Evolutionary conservation across 2,888 invertebrate species (phyloP), one percentile per base, ranked within the genome.

Genomic region (Euspilapteryx auroguttella): DNA sequence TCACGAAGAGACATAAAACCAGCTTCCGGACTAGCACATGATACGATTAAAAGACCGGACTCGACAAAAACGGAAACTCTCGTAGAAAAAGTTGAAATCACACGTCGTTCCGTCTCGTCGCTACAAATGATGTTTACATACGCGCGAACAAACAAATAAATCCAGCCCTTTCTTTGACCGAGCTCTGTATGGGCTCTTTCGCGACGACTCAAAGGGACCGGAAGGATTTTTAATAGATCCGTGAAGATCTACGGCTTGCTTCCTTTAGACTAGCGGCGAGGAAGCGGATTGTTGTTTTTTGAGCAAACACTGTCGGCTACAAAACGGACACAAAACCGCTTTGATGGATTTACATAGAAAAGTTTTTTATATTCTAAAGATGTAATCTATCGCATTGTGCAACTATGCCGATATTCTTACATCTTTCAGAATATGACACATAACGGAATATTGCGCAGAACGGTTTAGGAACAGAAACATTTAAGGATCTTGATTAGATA

Each of bases 81-180:
- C 38, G n/a, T n/a, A 55, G 52, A 64, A 58, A 57, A 57, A 49
- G 35, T 41, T 46, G 40, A 56, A 59, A 55, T 62, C 55, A 55
- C 53, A 54, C 48, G 48, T 41, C 41, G 49, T 44, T 44, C n/a
- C n/a, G n/a, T n/a, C n/a, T n/a, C n/a, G n/a, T n/a, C n/a, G 43
- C 43, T 51, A 61, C 55, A 55, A 56, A 55, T 52, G 41, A 49
- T 68, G 57, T 66, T 69, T 65, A 58, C 54, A 47, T 44, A 55
- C 49, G 49, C 56, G 38, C 44, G 48, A 45, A 42, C 49, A 45
- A 45, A 49, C 55, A 58, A 25, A 58, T 24, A 61, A 45, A 54
- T 41, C 43, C 36, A 45, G 54, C 42, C 54, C 55, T 68, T 68
- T 69, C n/a, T n/a, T n/a, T n/a, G n/a, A n/a, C n/a, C n/a, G n/a